These are phyloP conservation scores for Tethya wilhelma DNA, from an alignment of 37 sponge, comb jelly and placozoan genomes.

Conservation along the genomic window DNA sequence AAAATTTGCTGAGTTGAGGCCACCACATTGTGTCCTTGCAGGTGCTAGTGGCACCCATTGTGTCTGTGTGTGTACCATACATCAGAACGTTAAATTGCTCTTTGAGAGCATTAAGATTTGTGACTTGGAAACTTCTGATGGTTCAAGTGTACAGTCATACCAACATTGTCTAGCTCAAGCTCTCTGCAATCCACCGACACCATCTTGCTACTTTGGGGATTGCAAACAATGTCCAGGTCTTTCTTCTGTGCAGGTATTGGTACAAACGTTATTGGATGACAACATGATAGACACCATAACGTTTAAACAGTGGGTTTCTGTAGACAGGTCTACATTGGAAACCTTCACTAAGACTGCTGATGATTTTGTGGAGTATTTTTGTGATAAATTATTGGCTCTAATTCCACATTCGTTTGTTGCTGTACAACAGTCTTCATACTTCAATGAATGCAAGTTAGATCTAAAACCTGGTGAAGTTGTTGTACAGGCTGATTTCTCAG, in stretches of 20 bases:
- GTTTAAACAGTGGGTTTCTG: slow-evolving; percentile 45
- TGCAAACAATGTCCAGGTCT: slow-evolving; percentile 47
- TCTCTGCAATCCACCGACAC: slow-evolving; percentile 36
- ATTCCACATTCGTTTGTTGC: slow-evolving; percentile 45
- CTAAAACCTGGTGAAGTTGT: slow-evolving; percentile 36
- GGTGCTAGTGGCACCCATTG: slow-evolving; percentile 68
- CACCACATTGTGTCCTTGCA: slow-evolving; percentile 57
- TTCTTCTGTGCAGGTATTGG: neutral
- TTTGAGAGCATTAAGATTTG: neutral
- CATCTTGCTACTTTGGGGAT: slow-evolving; percentile 32
- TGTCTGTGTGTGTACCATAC: slow-evolving; percentile 65
- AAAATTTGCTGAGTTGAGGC: slow-evolving; percentile 53
- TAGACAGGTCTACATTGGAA: slow-evolving; percentile 38
- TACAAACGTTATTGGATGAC: slow-evolving; percentile 19
- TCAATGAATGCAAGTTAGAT: neutral
- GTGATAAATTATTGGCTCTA: slow-evolving; percentile 12
- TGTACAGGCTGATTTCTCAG: slow-evolving; percentile 58
- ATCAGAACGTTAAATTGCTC: slow-evolving; percentile 61
- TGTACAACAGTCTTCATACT: slow-evolving; percentile 29
- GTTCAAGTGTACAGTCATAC: slow-evolving; percentile 18
- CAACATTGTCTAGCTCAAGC: slow-evolving; percentile 29
- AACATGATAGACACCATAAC: slow-evolving; percentile 34
- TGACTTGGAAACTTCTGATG: neutral
- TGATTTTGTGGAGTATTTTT: slow-evolving; percentile 50
- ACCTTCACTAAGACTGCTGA: slow-evolving; percentile 29